Evolutionary conservation across 2,888 invertebrate species (phyloP).

Genomic region (Lasioglossum villosulum): DNA sequence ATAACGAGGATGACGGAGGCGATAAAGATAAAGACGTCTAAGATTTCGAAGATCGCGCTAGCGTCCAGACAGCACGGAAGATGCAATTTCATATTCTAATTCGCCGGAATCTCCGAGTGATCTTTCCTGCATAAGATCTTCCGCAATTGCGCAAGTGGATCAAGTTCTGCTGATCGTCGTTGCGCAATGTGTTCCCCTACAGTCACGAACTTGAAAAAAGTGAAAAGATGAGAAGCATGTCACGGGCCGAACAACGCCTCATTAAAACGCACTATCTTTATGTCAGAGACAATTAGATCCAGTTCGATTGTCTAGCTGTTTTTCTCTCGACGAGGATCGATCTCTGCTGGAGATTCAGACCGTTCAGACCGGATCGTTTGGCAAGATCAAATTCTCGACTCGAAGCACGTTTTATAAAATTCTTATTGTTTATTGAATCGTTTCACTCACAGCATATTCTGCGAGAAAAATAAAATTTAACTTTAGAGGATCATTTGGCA

Average conservation of each 20-base stretch:
- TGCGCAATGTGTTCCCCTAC: background rate
- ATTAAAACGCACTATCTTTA: background rate
- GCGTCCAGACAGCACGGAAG: background rate
- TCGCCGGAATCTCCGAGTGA: background rate
- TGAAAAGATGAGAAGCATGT: background rate
- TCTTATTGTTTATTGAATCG: background rate
- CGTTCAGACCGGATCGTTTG: background rate
- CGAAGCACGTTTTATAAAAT: background rate
- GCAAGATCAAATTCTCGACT: background rate
- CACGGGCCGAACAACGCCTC: background rate
- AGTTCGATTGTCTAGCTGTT: background rate
- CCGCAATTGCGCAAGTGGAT: slow-evolving; percentile 13
- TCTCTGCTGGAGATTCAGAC: background rate
- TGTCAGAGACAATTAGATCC: background rate
- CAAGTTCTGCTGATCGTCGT: background rate
- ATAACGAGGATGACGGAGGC: no score
- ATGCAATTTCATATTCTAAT: slow-evolving; percentile 16
- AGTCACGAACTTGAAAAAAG: background rate
- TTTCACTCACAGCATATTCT: background rate
- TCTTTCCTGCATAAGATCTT: slow-evolving; percentile 8
- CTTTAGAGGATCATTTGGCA: no score
- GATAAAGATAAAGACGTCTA: no score
- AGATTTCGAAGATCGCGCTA: background rate
- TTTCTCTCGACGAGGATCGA: background rate
- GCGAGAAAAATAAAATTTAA: no score